phyloP scores from a whole-genome alignment of 2,113 vertebrate genomes.

The Stercorarius parasiticus region DNA sequence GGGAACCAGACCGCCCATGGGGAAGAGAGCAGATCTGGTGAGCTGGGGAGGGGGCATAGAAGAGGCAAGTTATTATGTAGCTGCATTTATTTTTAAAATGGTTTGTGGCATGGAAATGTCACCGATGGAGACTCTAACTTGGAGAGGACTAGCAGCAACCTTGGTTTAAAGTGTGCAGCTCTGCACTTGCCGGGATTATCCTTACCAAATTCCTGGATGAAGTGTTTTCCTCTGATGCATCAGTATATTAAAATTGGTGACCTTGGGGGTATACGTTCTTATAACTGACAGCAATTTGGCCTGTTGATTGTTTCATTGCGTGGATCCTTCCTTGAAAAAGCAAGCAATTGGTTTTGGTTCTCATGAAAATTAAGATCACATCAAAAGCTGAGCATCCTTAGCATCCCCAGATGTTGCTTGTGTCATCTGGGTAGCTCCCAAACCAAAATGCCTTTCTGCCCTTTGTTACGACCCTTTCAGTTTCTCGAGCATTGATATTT shows the following conservation, averaged over 20 bases:
- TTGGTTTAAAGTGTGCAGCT: background rate
- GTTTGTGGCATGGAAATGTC: background rate
- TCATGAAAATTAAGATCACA: background rate
- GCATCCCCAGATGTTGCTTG: background rate
- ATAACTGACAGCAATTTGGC: background rate
- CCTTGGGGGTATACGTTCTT: rapidly evolving
- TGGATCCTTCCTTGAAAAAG: background rate
- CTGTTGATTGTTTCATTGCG: background rate
- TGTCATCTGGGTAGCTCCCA: background rate
- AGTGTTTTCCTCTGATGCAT: background rate
- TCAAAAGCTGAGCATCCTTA: background rate
- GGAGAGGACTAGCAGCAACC: background rate
- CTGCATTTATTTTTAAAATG: background rate
- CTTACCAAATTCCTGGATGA: background rate
- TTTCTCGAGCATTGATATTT: background rate
- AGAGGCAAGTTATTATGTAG: background rate
- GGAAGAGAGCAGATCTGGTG: slow-evolving; percentile 43
- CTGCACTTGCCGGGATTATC: background rate
- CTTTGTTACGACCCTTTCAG: background rate
- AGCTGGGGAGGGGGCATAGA: slow-evolving; percentile 6
- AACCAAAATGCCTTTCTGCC: background rate
- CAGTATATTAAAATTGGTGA: background rate
- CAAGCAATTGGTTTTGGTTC: background rate
- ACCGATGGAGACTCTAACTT: rapidly evolving
- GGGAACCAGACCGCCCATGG: slow-evolving; percentile 54